Conservation (phyloP, 2,888 invertebrate species). For the Volucella bombylans region DNA sequence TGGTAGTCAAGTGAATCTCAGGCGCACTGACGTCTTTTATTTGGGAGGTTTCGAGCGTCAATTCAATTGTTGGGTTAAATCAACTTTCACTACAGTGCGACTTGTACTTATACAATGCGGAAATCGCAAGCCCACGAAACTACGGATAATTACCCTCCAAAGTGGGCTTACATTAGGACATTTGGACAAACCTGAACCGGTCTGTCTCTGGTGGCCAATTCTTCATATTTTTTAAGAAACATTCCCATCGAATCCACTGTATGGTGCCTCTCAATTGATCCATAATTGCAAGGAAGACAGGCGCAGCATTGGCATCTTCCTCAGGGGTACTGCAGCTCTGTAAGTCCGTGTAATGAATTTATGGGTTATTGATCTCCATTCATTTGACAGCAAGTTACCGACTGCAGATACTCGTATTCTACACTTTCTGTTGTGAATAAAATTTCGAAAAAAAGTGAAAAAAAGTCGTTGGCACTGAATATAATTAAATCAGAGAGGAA, state of each 20-base stretch:
- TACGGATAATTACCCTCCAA: not conserved
- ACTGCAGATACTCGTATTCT: not conserved
- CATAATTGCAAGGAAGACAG: slow-evolving; percentile 28
- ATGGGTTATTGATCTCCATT: slow-evolving; percentile 39
- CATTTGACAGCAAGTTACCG: slow-evolving; percentile 8
- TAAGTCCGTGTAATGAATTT: slow-evolving; percentile 7
- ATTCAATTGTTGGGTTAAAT: not conserved
- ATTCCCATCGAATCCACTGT: not conserved
- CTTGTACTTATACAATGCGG: not conserved
- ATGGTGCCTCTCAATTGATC: not conserved
- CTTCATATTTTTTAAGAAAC: slow-evolving; percentile 9
- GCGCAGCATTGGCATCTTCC: slow-evolving; percentile 8
- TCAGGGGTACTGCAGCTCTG: not conserved
- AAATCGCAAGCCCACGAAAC: slow-evolving; percentile 37
- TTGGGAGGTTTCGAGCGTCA: slow-evolving; percentile 7
- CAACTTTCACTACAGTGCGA: slow-evolving; percentile 31
- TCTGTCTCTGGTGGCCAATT: not conserved
- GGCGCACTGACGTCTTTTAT: slow-evolving; percentile 2
- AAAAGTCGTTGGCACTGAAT: slow-evolving; percentile 10
- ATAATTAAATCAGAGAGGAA: slow-evolving; percentile 21
- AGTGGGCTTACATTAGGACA: not conserved
- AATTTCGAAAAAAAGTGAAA: slow-evolving; percentile 20
- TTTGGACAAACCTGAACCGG: not conserved
- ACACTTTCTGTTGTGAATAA: slow-evolving; percentile 7
- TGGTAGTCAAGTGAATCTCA: not conserved